These are phyloP conservation scores for Rhinoderma darwinii DNA, from an alignment of 2,113 vertebrate species.

Conservation along the genomic window DNA sequence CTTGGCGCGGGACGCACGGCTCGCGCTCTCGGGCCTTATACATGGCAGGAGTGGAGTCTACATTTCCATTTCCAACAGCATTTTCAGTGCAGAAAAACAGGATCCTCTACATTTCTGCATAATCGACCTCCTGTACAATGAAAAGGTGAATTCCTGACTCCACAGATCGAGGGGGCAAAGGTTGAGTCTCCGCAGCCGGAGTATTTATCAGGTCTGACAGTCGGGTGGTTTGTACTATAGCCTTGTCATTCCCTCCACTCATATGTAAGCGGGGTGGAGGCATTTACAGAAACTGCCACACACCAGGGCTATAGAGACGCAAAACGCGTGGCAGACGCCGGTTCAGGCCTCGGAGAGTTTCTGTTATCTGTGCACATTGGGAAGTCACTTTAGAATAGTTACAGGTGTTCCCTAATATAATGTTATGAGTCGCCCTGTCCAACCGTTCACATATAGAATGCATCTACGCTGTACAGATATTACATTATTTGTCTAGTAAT, in stretches of 20 bases:
- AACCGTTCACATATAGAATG: no score
- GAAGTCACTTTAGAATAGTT: no score
- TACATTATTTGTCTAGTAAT: no score
- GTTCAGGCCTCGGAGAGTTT: background rate
- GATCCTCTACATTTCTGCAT: background rate
- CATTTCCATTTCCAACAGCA: background rate
- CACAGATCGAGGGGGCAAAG: constrained; percentile 1
- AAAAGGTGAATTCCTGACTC: background rate
- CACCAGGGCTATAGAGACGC: background rate
- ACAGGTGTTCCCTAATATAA: no score
- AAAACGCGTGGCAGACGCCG: background rate
- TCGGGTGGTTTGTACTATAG: background rate
- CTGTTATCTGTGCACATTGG: background rate
- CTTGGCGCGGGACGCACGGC: background rate
- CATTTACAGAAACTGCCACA: background rate
- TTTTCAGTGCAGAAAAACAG: background rate
- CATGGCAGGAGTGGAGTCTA: background rate
- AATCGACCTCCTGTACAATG: background rate
- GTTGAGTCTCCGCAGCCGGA: background rate
- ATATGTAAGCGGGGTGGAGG: background rate
- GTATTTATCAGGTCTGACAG: background rate
- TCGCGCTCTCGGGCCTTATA: background rate
- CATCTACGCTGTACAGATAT: no score
- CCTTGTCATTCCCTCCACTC: background rate
- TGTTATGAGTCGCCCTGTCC: no score